A percentile compares a stretch with the other conserved stretches of the same genome.
Conservation (phyloP, 2,113 vertebrate genomes). For the Cyphomyrus discorhynchus region DNA sequence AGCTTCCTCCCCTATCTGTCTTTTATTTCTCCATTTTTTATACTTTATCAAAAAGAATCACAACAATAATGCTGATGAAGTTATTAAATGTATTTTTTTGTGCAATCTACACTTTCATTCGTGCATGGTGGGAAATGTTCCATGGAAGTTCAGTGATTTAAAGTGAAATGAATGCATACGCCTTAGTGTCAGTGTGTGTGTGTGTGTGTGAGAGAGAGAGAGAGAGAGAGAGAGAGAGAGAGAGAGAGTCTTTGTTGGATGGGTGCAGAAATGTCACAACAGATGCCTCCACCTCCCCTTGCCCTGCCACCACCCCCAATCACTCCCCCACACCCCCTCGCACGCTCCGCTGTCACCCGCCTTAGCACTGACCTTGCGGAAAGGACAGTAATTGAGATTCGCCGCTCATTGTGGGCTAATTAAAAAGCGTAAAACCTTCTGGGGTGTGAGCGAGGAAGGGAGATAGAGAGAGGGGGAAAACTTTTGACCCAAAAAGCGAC, state of each 20-base stretch:
- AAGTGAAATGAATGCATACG: neutral
- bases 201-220: neutral
- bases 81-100: neutral
- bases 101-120: neutral
- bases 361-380: constrained; percentile 42
- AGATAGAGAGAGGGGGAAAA: constrained; percentile 15
- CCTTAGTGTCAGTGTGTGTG: neutral
- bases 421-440: constrained; percentile 40
- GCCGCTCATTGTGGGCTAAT: constrained; percentile 46
- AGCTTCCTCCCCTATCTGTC: neutral
- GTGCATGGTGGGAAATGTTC: neutral
- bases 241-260: neutral
- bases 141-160: neutral
- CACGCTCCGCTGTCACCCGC: neutral
- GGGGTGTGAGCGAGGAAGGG: constrained; percentile 19
- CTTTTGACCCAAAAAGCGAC: constrained; percentile 30
- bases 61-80: neutral
- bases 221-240: neutral
- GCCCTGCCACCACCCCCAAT: neutral
- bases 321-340: neutral
- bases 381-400: constrained; percentile 46
- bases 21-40: neutral
- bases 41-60: neutral
- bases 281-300: neutral
- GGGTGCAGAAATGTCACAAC: neutral